phyloP scores from a whole-genome alignment of 2,888 invertebrate species.

The Brachypterus glaber region DNA sequence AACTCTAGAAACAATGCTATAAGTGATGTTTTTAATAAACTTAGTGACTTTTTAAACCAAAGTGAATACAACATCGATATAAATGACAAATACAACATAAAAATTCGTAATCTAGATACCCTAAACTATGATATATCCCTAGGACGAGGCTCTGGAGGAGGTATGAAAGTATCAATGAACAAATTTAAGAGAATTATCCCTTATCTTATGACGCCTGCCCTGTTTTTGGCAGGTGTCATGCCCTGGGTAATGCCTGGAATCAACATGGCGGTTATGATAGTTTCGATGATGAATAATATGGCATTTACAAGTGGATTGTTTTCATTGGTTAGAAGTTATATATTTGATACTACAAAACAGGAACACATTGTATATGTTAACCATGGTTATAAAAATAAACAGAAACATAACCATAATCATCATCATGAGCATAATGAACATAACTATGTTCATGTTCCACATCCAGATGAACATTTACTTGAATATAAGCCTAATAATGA shows the following conservation, averaged over 20 bases:
- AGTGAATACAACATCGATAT: not conserved
- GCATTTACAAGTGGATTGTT: slow-evolving; percentile 54
- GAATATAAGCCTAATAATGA: no score
- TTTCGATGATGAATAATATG: slow-evolving; percentile 57
- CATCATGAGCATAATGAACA: no score
- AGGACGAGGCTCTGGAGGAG: slow-evolving; percentile 10
- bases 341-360: slow-evolving; percentile 45
- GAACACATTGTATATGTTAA: slow-evolving; percentile 51
- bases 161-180: slow-evolving; percentile 16
- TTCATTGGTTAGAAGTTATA: slow-evolving; percentile 48
- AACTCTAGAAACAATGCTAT: no score
- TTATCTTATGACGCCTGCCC: slow-evolving; percentile 50
- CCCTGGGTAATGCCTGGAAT: slow-evolving; percentile 60
- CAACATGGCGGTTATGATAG: slow-evolving; percentile 54
- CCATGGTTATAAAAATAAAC: slow-evolving; percentile 45
- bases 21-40: not conserved
- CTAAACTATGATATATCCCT: slow-evolving; percentile 10
- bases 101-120: slow-evolving; percentile 6
- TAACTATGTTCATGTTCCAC: no score
- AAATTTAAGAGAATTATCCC: slow-evolving; percentile 33
- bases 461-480: no score
- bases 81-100: not conserved
- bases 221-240: slow-evolving; percentile 55
- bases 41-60: not conserved
- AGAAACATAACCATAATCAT: slow-evolving; percentile 7